These are phyloP conservation scores for Tetragnatha montana DNA, from an alignment of 2,888 invertebrate species.

Conservation along the genomic window DNA sequence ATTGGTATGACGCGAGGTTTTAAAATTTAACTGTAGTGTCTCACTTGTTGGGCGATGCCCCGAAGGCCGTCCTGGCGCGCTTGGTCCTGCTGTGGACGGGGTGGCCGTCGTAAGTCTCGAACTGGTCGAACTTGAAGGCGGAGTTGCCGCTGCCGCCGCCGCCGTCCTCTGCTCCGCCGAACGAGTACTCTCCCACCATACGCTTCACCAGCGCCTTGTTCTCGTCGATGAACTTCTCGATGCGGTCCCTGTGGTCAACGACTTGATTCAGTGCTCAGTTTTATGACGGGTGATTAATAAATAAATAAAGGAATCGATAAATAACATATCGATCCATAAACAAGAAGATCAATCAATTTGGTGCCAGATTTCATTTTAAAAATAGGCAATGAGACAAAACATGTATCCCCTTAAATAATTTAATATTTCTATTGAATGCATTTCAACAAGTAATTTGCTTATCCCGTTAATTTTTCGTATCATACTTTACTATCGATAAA, in stretches of 20 bases:
- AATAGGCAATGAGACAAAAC: no score
- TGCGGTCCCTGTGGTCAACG: constrained; percentile 88
- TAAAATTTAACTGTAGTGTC: neutral
- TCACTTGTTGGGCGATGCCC: constrained; percentile 70
- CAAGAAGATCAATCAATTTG: neutral
- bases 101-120: constrained; percentile 71
- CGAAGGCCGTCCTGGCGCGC: constrained; percentile 67
- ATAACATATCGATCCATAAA: neutral
- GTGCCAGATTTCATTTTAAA: no score
- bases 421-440: no score
- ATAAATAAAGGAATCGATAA: neutral
- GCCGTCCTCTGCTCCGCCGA: constrained; percentile 76
- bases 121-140: constrained; percentile 77
- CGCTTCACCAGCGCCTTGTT: constrained; percentile 94
- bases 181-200: constrained; percentile 92
- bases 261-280: no score
- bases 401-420: no score
- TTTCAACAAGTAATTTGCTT: no score
- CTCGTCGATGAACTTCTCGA: constrained; percentile 93
- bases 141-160: constrained; percentile 77
- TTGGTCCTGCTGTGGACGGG: constrained; percentile 69
- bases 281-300: neutral
- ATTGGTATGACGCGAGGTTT: no score
- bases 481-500: no score
- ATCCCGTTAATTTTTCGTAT: no score